Evolutionary conservation across 2,888 invertebrate genomes (phyloP), one percentile per base, ranked within the genome.

Genomic region (Sisyra terminalis): DNA sequence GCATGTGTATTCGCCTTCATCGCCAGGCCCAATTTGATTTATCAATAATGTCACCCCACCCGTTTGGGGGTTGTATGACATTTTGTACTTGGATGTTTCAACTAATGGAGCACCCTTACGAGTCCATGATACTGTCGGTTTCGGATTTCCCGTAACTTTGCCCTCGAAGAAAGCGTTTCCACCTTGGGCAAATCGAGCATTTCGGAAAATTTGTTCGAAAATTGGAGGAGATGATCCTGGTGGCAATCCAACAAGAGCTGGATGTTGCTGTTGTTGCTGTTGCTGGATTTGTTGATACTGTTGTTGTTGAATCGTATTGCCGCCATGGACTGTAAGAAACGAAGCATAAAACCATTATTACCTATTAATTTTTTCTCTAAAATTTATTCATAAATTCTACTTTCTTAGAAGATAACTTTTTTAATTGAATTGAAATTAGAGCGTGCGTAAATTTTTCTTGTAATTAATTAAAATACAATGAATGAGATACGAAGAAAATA

Each of bases 1-100:
- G 64, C 93, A 92, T 2, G 90, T 90, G 63, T 94, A 94, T 67
- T 94, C 93, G 52, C 93, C 94, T 61, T 92, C 90, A 63, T 94
- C 93, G 41, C 92, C 93, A 44, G 90, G 89, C 47, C 92, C 92
- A 53, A 94, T 89, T 59, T 88, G 83, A 61, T 86, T 86, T 57
- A 98, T 96, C 53, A 88, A 78, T 54, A 97, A 72, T 47, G 86
- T 84, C 51, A 90, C 87, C 50, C 82, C 80, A 43, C 96, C 96
- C 50, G 86, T 88, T 60, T 78, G 77, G 59, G 86, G 85, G 61
- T 93, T 87, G 61, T 93, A 92, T 56, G 78, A 78, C 76, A 93
- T 83, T 58, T 81, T 79, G 57, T 88, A 85, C 66, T 93, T 93
- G 58, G 75, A 75, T 53, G 83, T 86, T 64, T 84, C 84, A 54